A percentile compares a stretch with the other conserved stretches of the same genome.
Evolutionary conservation across 1,140 invertebrate genomes (phyloP).

Genomic region (Radopholus similis): DNA sequence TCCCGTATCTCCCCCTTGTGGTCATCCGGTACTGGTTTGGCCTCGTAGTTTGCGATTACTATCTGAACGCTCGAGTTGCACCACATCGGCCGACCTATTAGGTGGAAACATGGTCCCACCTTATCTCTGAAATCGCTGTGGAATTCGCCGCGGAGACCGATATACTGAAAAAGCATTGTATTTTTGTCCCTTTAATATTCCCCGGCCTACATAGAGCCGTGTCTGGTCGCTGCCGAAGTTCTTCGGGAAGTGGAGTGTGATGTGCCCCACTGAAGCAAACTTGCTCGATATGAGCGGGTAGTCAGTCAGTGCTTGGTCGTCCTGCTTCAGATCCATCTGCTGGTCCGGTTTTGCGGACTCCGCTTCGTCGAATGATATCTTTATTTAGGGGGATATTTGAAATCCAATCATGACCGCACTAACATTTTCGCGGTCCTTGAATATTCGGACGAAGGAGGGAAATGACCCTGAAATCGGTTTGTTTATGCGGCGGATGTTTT

Average conservation of each 20-base stretch:
- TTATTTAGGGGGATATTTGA: no score
- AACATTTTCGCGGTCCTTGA: slow-evolving; percentile 60
- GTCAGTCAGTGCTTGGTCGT: slow-evolving; percentile 75
- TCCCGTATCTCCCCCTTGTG: slow-evolving; percentile 43
- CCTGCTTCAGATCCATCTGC: slow-evolving; percentile 80
- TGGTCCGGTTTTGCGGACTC: slow-evolving; percentile 71
- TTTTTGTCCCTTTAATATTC: neutral
- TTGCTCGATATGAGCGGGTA: slow-evolving; percentile 80
- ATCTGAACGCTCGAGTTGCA: slow-evolving; percentile 19
- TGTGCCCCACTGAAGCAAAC: slow-evolving; percentile 80
- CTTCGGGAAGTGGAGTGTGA: slow-evolving; percentile 80
- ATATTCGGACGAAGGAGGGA: slow-evolving; percentile 81
- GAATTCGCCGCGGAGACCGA: slow-evolving; percentile 74
- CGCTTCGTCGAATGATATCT: slow-evolving; percentile 88
- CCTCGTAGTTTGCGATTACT: slow-evolving; percentile 49
- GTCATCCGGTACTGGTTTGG: slow-evolving; percentile 44
- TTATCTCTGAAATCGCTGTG: slow-evolving; percentile 43
- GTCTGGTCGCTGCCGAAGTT: slow-evolving; percentile 81
- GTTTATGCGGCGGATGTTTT: neutral
- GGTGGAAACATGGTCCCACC: slow-evolving; percentile 3
- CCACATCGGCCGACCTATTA: neutral
- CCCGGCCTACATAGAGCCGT: slow-evolving; percentile 67
- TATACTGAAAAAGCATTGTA: slow-evolving; percentile 68
- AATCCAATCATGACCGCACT: slow-evolving; percentile 9
- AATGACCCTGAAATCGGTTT: slow-evolving; percentile 65